Conservation (phyloP, 2,888 invertebrate genomes). For the Lepas anatifera region DNA sequence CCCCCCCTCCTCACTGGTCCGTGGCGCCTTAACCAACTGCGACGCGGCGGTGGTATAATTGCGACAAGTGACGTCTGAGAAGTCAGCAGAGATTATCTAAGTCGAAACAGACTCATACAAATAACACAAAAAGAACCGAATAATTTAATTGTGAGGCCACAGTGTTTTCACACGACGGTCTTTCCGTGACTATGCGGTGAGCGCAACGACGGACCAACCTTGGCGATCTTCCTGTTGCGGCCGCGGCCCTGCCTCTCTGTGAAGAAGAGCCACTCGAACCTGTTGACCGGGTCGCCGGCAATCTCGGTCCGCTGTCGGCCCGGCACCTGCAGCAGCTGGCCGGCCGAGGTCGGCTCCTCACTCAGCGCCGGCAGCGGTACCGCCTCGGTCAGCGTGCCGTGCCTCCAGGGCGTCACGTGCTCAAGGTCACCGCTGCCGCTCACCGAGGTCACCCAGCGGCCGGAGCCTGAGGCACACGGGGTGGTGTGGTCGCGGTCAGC, state of each 20-base stretch:
- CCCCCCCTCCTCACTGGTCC: no score
- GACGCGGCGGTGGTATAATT: no score
- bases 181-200: no score
- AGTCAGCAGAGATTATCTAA: no score
- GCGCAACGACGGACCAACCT: no score
- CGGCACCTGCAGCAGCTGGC: conserved; percentile 81
- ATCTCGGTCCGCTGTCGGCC: conserved; percentile 82
- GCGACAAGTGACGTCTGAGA: no score
- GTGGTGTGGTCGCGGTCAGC: no score
- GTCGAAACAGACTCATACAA: no score
- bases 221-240: not conserved
- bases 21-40: no score
- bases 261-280: conserved; percentile 93
- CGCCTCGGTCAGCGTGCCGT: conserved; percentile 75
- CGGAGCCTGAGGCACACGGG: conserved; percentile 20
- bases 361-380: conserved; percentile 75
- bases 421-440: conserved; percentile 63
- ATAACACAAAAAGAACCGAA: no score
- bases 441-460: conserved; percentile 24
- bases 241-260: conserved; percentile 33
- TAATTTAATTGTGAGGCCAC: no score
- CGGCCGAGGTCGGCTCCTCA: conserved; percentile 55
- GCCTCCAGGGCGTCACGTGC: conserved; percentile 72
- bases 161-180: no score
- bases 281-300: conserved; percentile 76